Percentiles rank a stretch among this genome's conserved stretches.
These are phyloP conservation scores for Radopholus similis DNA, from an alignment of 1,140 invertebrate species.

Conservation along the genomic window DNA sequence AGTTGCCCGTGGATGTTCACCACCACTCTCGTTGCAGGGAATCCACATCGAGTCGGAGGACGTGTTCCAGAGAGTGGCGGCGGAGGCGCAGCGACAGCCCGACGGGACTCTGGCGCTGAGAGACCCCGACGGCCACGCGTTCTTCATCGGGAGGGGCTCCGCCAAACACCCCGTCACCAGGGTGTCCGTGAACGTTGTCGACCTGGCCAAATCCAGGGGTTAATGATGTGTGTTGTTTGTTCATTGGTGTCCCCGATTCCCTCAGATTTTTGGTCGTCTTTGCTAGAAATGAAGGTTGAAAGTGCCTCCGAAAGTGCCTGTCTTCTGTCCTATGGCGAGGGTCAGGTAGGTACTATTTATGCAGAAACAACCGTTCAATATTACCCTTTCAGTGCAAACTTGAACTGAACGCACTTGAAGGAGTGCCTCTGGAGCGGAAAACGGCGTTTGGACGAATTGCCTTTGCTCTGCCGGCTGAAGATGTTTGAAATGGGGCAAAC, in stretches of 20 bases:
- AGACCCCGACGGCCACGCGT: conserved; percentile 86
- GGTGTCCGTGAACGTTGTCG: conserved; percentile 74
- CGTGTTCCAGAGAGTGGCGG: conserved; percentile 65
- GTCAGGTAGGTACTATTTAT: conserved; percentile 23
- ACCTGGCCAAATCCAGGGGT: conserved; percentile 72
- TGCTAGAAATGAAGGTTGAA: conserved; percentile 43
- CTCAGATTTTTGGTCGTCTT: conserved; percentile 49
- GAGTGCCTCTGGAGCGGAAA: conserved; percentile 72
- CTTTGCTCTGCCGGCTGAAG: conserved; percentile 31
- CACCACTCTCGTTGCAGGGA: conserved; percentile 53
- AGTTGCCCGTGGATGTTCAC: conserved; percentile 36
- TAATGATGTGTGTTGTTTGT: conserved; percentile 1
- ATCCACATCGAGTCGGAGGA: conserved; percentile 78
- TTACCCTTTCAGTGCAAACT: conserved; percentile 40
- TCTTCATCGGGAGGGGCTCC: conserved; percentile 73
- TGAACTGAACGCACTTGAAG: conserved; percentile 33
- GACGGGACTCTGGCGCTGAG: conserved; percentile 64
- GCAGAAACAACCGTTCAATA: neutral
- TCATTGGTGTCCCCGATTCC: neutral
- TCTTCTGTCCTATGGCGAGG: conserved; percentile 36
- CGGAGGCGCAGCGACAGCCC: neutral
- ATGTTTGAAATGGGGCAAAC: conserved; percentile 16
- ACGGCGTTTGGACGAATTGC: conserved; percentile 80
- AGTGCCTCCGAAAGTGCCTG: conserved; percentile 15
- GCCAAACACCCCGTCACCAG: conserved; percentile 75